Evolutionary conservation across 1,140 invertebrate species (phyloP).

Genomic region (Drosophila willistoni): DNA sequence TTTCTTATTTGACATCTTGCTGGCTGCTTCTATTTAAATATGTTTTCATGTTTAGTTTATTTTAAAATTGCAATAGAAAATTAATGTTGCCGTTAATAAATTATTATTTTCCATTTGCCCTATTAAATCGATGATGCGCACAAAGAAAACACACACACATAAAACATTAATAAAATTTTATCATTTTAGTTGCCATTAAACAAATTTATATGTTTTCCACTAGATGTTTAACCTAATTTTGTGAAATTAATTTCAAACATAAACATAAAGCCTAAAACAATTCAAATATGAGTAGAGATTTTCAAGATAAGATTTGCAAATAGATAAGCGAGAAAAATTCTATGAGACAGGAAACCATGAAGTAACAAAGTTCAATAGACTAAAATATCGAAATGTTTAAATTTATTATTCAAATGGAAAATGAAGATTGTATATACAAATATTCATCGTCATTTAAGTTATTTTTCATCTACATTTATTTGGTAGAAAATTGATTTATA

Average conservation of each 20-base stretch:
- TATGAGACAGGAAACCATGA: too few relatives aligned
- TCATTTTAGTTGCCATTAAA: not conserved
- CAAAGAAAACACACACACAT: conserved; percentile 1
- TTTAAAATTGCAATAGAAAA: conserved; percentile 5
- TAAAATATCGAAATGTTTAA: too few relatives aligned
- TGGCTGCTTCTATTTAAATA: conserved; percentile 9
- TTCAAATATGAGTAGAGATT: too few relatives aligned
- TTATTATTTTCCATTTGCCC: conserved; percentile 12
- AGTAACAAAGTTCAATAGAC: too few relatives aligned
- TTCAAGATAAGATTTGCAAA: too few relatives aligned
- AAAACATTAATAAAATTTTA: not conserved
- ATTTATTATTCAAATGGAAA: too few relatives aligned
- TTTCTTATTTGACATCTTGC: conserved; percentile 49
- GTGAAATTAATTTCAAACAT: not conserved
- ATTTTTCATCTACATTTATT: too few relatives aligned
- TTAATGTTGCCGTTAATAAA: conserved; percentile 42
- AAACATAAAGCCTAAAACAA: not conserved
- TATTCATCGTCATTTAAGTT: too few relatives aligned
- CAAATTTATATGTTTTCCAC: not conserved
- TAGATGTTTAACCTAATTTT: not conserved
- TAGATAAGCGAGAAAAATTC: too few relatives aligned
- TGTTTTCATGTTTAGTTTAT: conserved; percentile 24
- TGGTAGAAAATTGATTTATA: too few relatives aligned
- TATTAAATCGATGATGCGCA: not conserved
- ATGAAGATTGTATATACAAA: too few relatives aligned